Evolutionary conservation across 2,113 vertebrate genomes (phyloP), one percentile per base, ranked within the genome.

Genomic region (Ranitomeya variabilis): DNA sequence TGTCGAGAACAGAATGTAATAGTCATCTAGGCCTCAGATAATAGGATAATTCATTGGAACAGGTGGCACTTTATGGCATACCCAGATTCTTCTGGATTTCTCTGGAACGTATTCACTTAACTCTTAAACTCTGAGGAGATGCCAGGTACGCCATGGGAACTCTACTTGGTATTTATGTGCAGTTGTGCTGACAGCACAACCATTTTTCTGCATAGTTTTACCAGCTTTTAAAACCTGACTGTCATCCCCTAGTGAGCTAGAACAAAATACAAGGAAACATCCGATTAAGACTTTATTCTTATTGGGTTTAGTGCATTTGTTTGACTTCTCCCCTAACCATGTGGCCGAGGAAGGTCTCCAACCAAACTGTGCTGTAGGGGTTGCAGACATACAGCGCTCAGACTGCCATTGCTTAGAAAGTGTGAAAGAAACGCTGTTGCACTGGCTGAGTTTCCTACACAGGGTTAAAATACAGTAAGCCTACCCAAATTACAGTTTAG

Each of bases 1-100:
- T 64, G 73, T 78, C 54, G 85, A 73, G 73, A 86, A 86, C 85
- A 86, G 85, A 86, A 86, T 86, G 85, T 86, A 86, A 78, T 86
- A 86, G 78, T 86, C 26, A 86, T 86, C 57, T 78, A 51, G 76
- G 85, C 26, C 73, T 62, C 57, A 64, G 69, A 86, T 77, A 77
- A 86, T 86, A 64, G 31, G 31, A 78, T 54, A 78, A 78, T 86
- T 86, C 85, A 86, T 74, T 64, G 31, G 54, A 86, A 60, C 85
- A 76, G 73, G 73, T 86, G 85, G 85, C 85, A 78, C 71, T 77
- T 86, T 62, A 86, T 11, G 76, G 26, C 73, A 78, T 76, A 64
- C 76, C 26, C 73, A 23, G 31, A 78, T 86, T 64, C 59, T 78
- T 86, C 73, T 52, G 55, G 14, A n/a, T 51, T 23, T 64, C 57